Percentiles rank a stretch among this genome's conserved stretches.
Evolutionary conservation across 2,113 vertebrate genomes (phyloP).

Genomic region (Cettia cetti): DNA sequence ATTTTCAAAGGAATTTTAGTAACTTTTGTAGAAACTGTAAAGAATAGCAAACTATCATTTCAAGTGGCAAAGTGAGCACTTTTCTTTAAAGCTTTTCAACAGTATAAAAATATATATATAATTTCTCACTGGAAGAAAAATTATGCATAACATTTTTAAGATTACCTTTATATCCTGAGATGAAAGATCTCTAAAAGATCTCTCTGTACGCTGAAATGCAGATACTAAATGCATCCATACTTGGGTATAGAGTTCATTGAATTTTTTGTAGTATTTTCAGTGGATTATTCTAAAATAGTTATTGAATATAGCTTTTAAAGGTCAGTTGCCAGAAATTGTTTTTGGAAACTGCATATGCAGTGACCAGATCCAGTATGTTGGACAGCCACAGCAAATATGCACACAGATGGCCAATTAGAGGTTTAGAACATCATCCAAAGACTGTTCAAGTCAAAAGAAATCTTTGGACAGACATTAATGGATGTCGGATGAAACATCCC

Average conservation of each 20-base stretch:
- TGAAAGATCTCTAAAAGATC: background rate
- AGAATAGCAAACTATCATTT: background rate
- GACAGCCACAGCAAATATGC: rapidly evolving
- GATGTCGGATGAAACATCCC: background rate
- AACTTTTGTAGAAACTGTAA: background rate
- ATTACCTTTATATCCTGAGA: background rate
- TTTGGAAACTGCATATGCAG: background rate
- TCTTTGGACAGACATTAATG: background rate
- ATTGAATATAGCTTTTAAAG: background rate
- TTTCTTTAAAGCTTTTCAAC: background rate
- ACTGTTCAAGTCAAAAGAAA: background rate
- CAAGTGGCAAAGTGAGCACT: background rate
- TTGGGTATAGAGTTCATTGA: background rate
- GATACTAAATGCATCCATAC: background rate
- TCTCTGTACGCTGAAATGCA: background rate
- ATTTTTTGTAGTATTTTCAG: background rate
- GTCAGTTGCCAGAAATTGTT: background rate
- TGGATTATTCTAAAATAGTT: background rate
- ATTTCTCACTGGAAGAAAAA: background rate
- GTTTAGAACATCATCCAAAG: background rate
- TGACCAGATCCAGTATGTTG: background rate
- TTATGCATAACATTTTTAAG: background rate
- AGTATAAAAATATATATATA: background rate
- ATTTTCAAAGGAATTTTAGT: background rate
- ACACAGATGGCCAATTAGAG: background rate